Evolutionary conservation across 2,888 invertebrate genomes (phyloP), one percentile per base, ranked within the genome.

Genomic region (Lymantria dispar): DNA sequence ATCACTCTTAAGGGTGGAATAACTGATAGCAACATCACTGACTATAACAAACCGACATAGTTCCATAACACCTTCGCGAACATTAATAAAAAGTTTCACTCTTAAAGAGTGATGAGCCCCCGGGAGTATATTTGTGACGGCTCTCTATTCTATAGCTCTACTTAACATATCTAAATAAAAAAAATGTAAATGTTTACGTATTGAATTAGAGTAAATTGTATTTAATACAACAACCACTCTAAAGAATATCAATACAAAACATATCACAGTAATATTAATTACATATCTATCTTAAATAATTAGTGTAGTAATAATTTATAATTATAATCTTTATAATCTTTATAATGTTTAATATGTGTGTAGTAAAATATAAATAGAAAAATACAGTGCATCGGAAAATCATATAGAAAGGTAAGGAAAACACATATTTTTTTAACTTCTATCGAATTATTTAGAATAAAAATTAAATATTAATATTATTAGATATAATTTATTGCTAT

Each of bases 241-340:
- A 83, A 84, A 72, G 90, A 90, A 90, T 90, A 90, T 90, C 90
- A 85, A 83, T 87, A 85, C 85, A 75, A 76, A 85, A 89, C 90
- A 90, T 90, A 90, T 90, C 91, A 90, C 83, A 83, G 54, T 71
- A 65, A 54, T 68, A 52, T 62, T 49, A 58, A 62, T 54, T 43
- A 55, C 58, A 52, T 55, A 50, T 50, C 53, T 48, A 47, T 38
- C 33, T 38, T 7, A n/a, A 10, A 3, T 38, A 11, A 38, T 38
- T 40, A 15, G 10, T 29, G 15, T 59, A 49, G 1, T 31, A 29
- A 0, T 42, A 37, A 22, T 37, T n/a, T 33, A 41, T 15, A 8
- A 40, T 40, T 38, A 38, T 9, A 41, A 39, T 36, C n/a, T n/a
- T n/a, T n/a, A n/a, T n/a, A n/a, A n/a, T n/a, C n/a, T n/a, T n/a